A percentile compares a stretch with the other conserved stretches of the same genome.
Conservation (phyloP, 2,113 vertebrate genomes). For the Protobothrops flavoviridis region DNA sequence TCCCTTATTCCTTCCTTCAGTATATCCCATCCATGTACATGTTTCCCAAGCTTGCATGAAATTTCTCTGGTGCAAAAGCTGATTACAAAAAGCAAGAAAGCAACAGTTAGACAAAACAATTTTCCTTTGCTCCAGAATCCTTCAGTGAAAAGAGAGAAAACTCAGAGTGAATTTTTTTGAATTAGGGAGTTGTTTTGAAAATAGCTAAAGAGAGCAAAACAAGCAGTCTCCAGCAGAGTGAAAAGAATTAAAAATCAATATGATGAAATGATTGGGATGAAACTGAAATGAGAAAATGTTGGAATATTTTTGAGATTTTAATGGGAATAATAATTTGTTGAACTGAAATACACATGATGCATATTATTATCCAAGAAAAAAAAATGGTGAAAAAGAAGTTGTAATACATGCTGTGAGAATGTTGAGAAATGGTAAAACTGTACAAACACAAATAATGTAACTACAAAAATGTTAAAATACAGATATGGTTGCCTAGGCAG, state of each 20-base stretch:
- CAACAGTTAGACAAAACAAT: too few species aligned
- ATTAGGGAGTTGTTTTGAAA: neutral
- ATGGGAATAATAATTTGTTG: neutral
- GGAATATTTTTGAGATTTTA: neutral
- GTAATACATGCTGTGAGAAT: neutral
- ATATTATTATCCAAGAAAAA: neutral
- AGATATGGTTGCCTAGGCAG: neutral
- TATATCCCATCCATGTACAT: too few species aligned
- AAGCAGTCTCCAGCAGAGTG: neutral
- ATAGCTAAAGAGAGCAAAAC: neutral
- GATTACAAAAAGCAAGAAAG: too few species aligned
- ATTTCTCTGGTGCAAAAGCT: too few species aligned
- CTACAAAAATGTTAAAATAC: neutral
- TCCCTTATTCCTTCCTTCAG: too few species aligned
- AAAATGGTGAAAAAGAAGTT: neutral
- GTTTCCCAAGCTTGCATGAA: too few species aligned
- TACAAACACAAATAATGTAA: neutral
- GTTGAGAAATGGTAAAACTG: neutral
- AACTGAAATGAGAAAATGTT: neutral
- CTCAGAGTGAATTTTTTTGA: neutral
- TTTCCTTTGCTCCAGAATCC: too few species aligned
- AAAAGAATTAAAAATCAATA: neutral
- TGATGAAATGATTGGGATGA: neutral
- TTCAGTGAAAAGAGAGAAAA: neutral
- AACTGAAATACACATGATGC: neutral